Base-by-base conservation (phyloP, 2,888 invertebrate genomes). In the Pachymerium ferrugineum region DNA sequence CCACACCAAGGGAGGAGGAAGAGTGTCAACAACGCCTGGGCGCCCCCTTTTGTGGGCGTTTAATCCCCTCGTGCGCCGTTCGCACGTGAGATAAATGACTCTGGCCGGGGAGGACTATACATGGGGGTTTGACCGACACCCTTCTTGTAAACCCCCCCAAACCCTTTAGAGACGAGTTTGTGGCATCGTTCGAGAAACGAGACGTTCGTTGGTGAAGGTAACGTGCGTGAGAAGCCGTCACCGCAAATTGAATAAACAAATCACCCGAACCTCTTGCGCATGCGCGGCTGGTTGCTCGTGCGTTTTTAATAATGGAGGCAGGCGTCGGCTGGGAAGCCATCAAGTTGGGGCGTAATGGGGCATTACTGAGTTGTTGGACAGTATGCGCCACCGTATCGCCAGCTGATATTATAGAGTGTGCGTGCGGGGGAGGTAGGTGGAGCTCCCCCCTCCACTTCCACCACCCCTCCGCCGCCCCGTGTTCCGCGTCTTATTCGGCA, bases 221-320 rank as follows among this genome's bases (percentile, higher is more conserved):
- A 19, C 47, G 19, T 16, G 70, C 31, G 70, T 70, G 70, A 19
- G 33, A 35, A 70, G 35, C 35, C 33, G 47, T 70, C 30, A 70
- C 33, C 70, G 16, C 70, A 70, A 70, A 70, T 70, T 70, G 70
- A 70, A 70, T 33, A 70, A 70, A 70, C 70, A 70, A 70, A 70
- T 70, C 70, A 70, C 70, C 22, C 47, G 47, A n/a, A 19, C 47
- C 47, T 54, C 47, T 54, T 54, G 70, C 70, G 31, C 70, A 70
- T 22, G 35, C 70, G 70, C 70, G 70, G 33, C 70, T 31, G 70
- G 70, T 70, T 70, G 70, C 70, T 70, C 33, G 31, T 70, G 68
- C 68, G 29, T 68, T 68, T 68, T 68, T 68, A 68, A 68, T 68
- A 68, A 68, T 68, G 68, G 31, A 29, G 29, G 31, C 68, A 68